phyloP scores from a whole-genome alignment of 64 coral and sea anemone genomes.

The Acropora tenuis region DNA sequence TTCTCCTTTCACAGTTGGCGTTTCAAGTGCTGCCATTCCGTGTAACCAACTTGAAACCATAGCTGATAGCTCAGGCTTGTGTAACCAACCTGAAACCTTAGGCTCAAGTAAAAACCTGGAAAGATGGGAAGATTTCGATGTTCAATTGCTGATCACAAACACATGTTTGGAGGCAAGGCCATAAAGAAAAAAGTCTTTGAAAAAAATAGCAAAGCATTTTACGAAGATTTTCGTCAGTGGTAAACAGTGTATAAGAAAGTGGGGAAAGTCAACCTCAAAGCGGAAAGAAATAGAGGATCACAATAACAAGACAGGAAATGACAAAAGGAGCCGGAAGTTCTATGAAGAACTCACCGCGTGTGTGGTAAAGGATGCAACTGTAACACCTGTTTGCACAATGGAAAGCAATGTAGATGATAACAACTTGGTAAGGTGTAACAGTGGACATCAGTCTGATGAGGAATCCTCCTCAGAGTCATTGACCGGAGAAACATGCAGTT shows the following conservation, averaged over 20 bases:
- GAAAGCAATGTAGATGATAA: slow-evolving; percentile 19
- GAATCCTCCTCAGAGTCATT: slow-evolving; percentile 22
- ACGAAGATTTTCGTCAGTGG: neutral
- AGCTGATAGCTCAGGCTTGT: too few relatives aligned
- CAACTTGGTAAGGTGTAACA: neutral
- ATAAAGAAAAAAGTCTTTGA: slow-evolving; percentile 37
- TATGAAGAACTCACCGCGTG: slow-evolving; percentile 30
- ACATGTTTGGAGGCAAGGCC: neutral
- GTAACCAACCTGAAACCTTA: neutral
- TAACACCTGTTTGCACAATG: slow-evolving; percentile 8
- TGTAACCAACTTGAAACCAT: too few relatives aligned
- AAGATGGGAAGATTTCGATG: neutral
- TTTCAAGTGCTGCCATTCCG: too few relatives aligned
- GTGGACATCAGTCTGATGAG: neutral
- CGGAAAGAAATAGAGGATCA: slow-evolving; percentile 46
- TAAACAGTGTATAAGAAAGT: slow-evolving; percentile 43
- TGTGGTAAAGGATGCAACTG: slow-evolving; percentile 27
- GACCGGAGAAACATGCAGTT: neutral
- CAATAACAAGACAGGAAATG: slow-evolving; percentile 38
- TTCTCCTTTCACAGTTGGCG: too few relatives aligned
- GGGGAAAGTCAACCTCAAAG: slow-evolving; percentile 5
- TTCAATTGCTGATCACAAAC: neutral
- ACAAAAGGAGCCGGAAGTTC: slow-evolving; percentile 42
- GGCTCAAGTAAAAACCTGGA: neutral
- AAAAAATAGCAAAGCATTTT: slow-evolving; percentile 40